Evolutionary conservation across 2,888 invertebrate genomes (phyloP), one percentile per base, ranked within the genome.

Genomic region (Lathronympha strigana): DNA sequence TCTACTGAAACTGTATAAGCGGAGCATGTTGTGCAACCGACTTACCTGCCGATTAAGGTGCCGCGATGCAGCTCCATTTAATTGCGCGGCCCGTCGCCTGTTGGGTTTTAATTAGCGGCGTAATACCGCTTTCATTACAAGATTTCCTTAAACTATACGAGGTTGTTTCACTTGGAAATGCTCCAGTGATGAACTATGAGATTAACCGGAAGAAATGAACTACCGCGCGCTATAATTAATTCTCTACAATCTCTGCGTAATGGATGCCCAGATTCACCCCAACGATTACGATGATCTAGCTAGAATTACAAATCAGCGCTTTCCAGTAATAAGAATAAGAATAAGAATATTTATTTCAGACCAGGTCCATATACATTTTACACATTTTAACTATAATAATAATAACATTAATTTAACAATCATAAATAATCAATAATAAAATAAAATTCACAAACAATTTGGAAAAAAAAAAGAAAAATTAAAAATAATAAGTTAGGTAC

Each of bases 1-100:
- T 4, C 43, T 57, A 21, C 57, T 57, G 57, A 38, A 38, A 19
- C 28, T 28, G 28, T 57, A 40, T 57, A 28, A n/a, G 19, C 21
- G 6, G 8, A n/a, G 43, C 19, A n/a, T n/a, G n/a, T 21, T 25
- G 21, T 57, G 57, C 45, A 57, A 43, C 58, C 21, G 40, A 51
- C 31, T 58, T 64, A 58, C 51, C 57, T 40, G 50, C 58, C 63
- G 58, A 64, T 64, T 64, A 64, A 64, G 51, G 31, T 43, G 40
- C 57, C 40, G 57, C 45, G 57, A 50, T 64, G 63, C 63, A 64
- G 51, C 58, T 51, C 31, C 25, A 17, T 64, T 64, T 64, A 64
- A 64, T 64, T 51, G 58, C 49, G 23, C 36, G 58, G 31, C 6
- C 23, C 58, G 49, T 25, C n/a, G 58, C 58, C 38, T 60, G 58